phyloP scores from a whole-genome alignment of 2,113 vertebrate genomes.

The Labeo rohita region DNA sequence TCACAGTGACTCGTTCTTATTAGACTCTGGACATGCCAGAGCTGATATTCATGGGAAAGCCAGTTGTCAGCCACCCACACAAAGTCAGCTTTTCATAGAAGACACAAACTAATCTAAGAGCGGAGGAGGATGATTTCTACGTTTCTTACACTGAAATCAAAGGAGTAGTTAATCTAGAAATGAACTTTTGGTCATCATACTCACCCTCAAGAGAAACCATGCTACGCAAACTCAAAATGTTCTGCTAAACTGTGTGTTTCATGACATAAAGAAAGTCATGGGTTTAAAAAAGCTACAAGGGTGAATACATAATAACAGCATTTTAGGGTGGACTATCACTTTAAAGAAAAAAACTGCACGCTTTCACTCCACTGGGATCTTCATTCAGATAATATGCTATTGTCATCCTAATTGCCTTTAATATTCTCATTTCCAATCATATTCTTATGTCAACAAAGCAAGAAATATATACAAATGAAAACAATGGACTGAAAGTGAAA shows the following conservation, averaged over 20 bases:
- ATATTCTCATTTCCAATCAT: neutral
- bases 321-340: neutral
- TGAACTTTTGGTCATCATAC: too few species aligned
- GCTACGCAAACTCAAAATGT: neutral
- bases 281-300: neutral
- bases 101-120: neutral
- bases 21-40: constrained; percentile 61
- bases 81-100: constrained; percentile 60
- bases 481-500: neutral
- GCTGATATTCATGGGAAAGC: constrained; percentile 67
- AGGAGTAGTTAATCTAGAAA: neutral
- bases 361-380: neutral
- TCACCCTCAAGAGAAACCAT: too few species aligned
- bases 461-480: neutral
- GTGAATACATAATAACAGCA: neutral
- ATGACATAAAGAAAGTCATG: neutral
- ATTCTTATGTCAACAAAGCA: neutral
- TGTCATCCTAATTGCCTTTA: neutral
- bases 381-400: neutral
- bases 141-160: neutral
- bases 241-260: neutral
- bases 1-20: constrained; percentile 54
- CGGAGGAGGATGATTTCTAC: neutral
- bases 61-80: constrained; percentile 39
- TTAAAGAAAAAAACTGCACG: neutral